Evolutionary conservation across 2,113 vertebrate species (phyloP).

Genomic region (Phyllostomus hastatus): DNA sequence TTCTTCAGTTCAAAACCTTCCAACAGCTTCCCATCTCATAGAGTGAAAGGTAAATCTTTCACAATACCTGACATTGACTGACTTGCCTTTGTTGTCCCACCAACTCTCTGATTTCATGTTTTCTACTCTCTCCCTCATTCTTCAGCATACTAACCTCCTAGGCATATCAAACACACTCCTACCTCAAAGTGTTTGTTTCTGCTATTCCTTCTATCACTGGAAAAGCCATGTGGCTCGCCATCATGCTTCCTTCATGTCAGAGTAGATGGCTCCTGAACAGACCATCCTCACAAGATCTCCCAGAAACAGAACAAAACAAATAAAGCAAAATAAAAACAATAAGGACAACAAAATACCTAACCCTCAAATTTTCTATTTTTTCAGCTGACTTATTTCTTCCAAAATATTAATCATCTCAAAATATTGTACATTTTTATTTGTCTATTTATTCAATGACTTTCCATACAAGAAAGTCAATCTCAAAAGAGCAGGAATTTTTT

Average conservation of each 20-base stretch:
- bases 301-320: background rate
- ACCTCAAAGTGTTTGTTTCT: background rate
- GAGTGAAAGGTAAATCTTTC: background rate
- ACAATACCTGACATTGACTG: background rate
- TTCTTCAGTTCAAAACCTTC: background rate
- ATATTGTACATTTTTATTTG: background rate
- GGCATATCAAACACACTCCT: background rate
- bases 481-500: background rate
- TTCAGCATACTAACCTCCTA: background rate
- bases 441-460: background rate
- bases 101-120: background rate
- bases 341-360: background rate
- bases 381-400: background rate
- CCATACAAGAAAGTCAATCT: background rate
- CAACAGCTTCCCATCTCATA: background rate
- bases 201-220: background rate
- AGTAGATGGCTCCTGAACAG: background rate
- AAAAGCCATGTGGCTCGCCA: background rate
- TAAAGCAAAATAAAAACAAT: background rate
- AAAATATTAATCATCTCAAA: background rate
- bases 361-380: background rate
- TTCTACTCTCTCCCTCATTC: background rate
- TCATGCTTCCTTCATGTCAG: background rate
- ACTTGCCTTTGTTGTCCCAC: background rate
- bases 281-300: background rate